Evolutionary conservation across 2,888 invertebrate genomes (phyloP).

Genomic region (Nomada hirtipes): DNA sequence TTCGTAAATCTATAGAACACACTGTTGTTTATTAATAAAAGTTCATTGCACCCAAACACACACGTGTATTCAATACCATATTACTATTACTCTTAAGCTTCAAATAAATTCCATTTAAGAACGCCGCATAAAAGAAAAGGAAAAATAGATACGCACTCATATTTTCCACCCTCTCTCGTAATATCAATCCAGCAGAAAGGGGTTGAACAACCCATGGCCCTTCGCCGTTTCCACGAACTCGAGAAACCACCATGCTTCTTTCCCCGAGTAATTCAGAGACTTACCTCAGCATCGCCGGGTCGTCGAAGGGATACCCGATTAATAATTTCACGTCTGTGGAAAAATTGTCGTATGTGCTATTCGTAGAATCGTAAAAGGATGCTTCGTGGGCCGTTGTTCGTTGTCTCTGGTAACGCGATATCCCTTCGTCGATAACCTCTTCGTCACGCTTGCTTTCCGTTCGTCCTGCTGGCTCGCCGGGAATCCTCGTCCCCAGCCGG

Average conservation of each 20-base stretch:
- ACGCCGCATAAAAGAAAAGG: not conserved
- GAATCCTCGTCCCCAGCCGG: conserved; percentile 32
- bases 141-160: too few species aligned
- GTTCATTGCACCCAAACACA: not conserved
- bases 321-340: conserved; percentile 32
- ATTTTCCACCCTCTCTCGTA: not conserved
- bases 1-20: not conserved
- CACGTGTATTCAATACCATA: too few species aligned
- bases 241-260: not conserved
- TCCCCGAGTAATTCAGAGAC: not conserved
- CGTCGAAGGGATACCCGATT: conserved; percentile 22
- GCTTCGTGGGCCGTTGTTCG: conserved; percentile 44
- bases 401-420: conserved; percentile 52
- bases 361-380: conserved; percentile 62
- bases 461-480: conserved; percentile 20
- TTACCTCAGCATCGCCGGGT: not conserved
- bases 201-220: conserved; percentile 5
- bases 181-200: not conserved
- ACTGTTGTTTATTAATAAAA: not conserved
- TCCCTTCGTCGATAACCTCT: conserved; percentile 6
- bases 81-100: too few species aligned
- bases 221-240: conserved; percentile 1
- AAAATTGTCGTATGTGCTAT: conserved; percentile 49
- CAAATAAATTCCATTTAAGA: not conserved
- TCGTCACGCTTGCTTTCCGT: conserved; percentile 46